Base-by-base conservation (phyloP, 2,888 invertebrate species). In the Heterodera filipjevi region DNA sequence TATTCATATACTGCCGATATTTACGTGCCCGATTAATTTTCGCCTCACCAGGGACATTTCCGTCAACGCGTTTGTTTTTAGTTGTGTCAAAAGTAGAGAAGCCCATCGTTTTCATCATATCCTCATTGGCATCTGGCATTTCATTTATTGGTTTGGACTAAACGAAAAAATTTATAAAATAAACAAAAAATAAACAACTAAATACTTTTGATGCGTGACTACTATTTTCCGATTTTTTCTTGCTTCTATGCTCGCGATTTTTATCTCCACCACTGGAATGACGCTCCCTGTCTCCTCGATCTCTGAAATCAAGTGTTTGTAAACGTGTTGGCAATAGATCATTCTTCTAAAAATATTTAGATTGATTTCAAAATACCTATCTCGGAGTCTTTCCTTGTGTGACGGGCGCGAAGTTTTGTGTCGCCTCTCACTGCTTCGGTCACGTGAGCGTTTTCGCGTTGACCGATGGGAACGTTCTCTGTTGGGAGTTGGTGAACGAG, bases 1-100 rank as follows among this genome's bases (percentile, higher is more conserved):
- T 92, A 91, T 99, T 99, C 99, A 99, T 99, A 90, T 99, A 99
- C 91, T 99, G 98, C 86, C 97, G 93, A 90, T 96, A 97, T 91
- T 96, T 95, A 86, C 98, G 92, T 91, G 97, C 96, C 81, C 96
- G 92, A 82, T 96, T 95, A 79, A 97, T 95, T 90, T 97, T 96
- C 82, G 96, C 96, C 44, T 93, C 94, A n/a, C 95, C 96, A 77
- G 93, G 93, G 86, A 96, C 94, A 89, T 98, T 98, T 46, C 95
- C 95, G 0, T 94, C 93, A 0, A 98, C 96, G 88, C 87, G 86
- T 76, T 86, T 88, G 77, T 88, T 88, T 79, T 99, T 98, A 0
- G 98, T 97, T 0, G 95, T 93, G 89, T 96, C 95, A 90, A 99
- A 99, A 82, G 93, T 94, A 90, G 94, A 94, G 90, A 99, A 99